phyloP scores from a whole-genome alignment of 2,113 vertebrate genomes.

The Actenoides lindsayi region DNA sequence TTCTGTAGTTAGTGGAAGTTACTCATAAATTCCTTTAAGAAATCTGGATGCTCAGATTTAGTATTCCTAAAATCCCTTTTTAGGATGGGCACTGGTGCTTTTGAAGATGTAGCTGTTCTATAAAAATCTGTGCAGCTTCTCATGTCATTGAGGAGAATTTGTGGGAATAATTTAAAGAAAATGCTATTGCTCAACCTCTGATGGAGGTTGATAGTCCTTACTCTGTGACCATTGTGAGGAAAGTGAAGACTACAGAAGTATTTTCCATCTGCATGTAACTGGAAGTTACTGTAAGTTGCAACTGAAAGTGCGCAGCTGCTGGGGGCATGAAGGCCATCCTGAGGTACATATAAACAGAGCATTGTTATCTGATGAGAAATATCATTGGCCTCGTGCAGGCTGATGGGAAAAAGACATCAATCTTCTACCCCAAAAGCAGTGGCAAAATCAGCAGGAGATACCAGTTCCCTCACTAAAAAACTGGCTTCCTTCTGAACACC shows the following conservation, averaged over 20 bases:
- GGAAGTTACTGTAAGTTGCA: not conserved
- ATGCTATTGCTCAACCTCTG: not conserved
- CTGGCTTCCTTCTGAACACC: not conserved
- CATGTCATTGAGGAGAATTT: not conserved
- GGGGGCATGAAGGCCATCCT: not conserved
- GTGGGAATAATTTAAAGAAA: not conserved
- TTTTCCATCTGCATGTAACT: not conserved
- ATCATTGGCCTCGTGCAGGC: not conserved
- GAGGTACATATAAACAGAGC: fast-evolving
- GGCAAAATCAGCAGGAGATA: not conserved
- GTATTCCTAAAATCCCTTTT: not conserved
- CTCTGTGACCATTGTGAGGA: not conserved
- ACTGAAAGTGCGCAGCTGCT: not conserved
- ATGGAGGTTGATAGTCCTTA: not conserved
- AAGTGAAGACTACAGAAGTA: not conserved
- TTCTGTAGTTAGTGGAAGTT: not conserved
- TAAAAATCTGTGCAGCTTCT: not conserved
- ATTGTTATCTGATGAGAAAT: not conserved
- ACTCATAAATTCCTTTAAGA: not conserved
- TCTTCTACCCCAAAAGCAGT: not conserved
- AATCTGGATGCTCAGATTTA: not conserved
- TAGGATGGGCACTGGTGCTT: not conserved
- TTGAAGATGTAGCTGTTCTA: not conserved
- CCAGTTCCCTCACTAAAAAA: not conserved
- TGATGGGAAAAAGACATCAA: not conserved